Evolutionary conservation across 1,140 invertebrate genomes (phyloP).

Genomic region (Apocrypta bakeri): DNA sequence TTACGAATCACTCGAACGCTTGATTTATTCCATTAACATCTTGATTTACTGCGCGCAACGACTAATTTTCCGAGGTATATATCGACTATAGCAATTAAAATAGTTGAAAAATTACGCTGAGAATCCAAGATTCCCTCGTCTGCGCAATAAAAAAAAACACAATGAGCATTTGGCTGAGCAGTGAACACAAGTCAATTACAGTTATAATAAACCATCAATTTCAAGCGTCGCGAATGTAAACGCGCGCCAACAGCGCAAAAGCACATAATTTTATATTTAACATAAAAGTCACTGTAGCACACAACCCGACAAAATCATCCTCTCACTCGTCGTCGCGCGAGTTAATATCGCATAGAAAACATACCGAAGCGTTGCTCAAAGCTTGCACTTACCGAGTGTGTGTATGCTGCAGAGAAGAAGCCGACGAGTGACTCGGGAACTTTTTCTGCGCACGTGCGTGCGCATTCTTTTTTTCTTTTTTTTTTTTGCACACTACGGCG

Average conservation of each 20-base stretch:
- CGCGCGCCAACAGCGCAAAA: neutral
- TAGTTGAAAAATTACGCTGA: neutral
- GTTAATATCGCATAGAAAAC: neutral
- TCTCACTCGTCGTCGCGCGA: neutral
- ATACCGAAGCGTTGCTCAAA: neutral
- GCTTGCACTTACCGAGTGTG: neutral
- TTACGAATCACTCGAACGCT: too few species aligned
- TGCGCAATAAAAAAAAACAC: conserved; percentile 11
- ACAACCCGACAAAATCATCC: conserved; percentile 2
- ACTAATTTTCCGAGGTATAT: neutral
- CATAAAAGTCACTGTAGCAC: neutral
- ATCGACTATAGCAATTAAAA: neutral
- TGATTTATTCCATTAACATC: too few species aligned
- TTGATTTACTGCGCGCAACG: neutral
- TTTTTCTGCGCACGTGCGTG: neutral
- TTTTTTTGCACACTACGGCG: neutral
- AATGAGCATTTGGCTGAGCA: neutral
- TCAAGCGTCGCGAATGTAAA: neutral
- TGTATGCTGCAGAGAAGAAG: neutral
- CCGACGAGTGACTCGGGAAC: conserved; percentile 28
- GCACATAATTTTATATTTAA: conserved; percentile 20
- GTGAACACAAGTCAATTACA: conserved; percentile 2
- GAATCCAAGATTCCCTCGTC: neutral
- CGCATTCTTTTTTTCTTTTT: neutral
- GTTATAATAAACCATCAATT: conserved; percentile 31